Conservation (phyloP, 2,113 vertebrate species). For the Holacanthus passer region DNA sequence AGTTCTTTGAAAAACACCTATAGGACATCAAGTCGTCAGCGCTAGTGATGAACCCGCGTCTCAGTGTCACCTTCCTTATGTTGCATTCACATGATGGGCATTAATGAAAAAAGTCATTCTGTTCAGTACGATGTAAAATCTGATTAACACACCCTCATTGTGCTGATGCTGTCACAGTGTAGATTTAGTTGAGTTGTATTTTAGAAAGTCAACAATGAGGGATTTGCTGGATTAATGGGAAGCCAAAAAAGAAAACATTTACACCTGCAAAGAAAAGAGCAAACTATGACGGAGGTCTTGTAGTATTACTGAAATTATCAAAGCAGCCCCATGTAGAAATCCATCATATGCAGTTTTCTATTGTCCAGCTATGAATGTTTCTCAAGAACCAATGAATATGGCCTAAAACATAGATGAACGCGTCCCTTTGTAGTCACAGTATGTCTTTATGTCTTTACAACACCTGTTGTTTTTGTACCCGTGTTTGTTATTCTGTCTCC, state of each 20-base stretch:
- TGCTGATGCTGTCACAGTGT: slow-evolving; percentile 48
- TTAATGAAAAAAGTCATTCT: slow-evolving; percentile 71
- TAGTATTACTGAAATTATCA: neutral
- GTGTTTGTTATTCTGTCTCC: slow-evolving; percentile 16
- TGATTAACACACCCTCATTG: slow-evolving; percentile 48
- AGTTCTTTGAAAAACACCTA: slow-evolving; percentile 66
- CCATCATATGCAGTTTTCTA: neutral
- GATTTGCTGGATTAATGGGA: slow-evolving; percentile 3
- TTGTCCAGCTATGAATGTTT: neutral
- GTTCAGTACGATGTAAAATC: slow-evolving; percentile 54
- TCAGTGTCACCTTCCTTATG: slow-evolving; percentile 74
- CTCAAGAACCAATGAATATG: neutral
- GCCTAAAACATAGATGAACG: neutral
- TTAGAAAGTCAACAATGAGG: slow-evolving; percentile 20
- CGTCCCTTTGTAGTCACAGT: neutral
- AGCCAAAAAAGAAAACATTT: slow-evolving; percentile 11
- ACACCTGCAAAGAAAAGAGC: neutral
- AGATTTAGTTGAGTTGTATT: slow-evolving; percentile 22
- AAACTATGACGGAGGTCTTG: neutral
- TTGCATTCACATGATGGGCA: slow-evolving; percentile 67
- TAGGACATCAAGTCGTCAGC: slow-evolving; percentile 77
- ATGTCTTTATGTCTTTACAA: neutral
- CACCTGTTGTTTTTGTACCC: slow-evolving; percentile 7
- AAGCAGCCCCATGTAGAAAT: neutral
- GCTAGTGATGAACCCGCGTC: slow-evolving; percentile 70